phyloP scores from a whole-genome alignment of 2,888 invertebrate species.

The Hybos culiciformis region DNA sequence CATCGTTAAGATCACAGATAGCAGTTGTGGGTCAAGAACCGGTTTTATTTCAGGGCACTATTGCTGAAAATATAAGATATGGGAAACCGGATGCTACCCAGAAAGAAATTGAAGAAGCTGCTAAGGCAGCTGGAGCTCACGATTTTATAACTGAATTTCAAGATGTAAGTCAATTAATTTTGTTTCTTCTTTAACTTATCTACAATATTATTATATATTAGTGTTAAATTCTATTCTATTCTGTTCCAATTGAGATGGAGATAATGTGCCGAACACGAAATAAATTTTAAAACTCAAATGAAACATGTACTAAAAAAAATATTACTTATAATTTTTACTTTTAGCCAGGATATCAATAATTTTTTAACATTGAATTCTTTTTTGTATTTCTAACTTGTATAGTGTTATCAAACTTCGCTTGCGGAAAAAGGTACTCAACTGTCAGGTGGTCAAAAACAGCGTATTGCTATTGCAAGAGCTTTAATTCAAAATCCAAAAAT shows the following conservation, averaged over 20 bases:
- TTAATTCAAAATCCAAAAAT: conserved; percentile 60
- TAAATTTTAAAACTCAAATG: too few relatives aligned
- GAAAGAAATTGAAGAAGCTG: conserved; percentile 52
- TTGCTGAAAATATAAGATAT: conserved; percentile 51
- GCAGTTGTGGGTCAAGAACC: conserved; percentile 82
- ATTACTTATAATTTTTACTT: too few relatives aligned
- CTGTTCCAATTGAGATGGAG: too few relatives aligned
- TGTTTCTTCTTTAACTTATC: too few relatives aligned
- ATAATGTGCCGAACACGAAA: too few relatives aligned
- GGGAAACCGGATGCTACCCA: conserved; percentile 55
- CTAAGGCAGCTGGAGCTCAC: conserved; percentile 60
- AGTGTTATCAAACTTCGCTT: conserved; percentile 65
- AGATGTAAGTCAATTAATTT: conserved; percentile 41
- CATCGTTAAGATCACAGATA: conserved; percentile 58
- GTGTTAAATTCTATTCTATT: too few relatives aligned
- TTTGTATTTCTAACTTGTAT: not conserved
- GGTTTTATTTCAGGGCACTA: conserved; percentile 65
- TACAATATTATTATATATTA: too few relatives aligned
- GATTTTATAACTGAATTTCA: conserved; percentile 58
- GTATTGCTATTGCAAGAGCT: conserved; percentile 72
- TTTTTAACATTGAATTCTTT: not conserved
- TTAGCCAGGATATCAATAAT: not conserved
- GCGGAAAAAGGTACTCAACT: conserved; percentile 67
- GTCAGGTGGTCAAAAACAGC: conserved; percentile 70
- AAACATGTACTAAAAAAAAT: too few relatives aligned